phyloP scores from a whole-genome alignment of 2,888 invertebrate genomes.

The Dynastes hyllus region DNA sequence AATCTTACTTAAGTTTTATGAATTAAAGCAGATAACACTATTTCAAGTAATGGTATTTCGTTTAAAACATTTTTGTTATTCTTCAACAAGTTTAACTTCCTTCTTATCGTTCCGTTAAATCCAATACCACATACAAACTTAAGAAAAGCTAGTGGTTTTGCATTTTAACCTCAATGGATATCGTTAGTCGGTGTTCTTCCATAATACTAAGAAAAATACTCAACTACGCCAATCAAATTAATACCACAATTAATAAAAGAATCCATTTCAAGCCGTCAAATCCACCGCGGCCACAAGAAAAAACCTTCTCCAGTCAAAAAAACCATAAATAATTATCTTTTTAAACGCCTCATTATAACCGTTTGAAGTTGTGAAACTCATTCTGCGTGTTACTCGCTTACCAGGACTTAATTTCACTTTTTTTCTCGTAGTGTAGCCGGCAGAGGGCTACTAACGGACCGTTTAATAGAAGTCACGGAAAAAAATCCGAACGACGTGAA shows the following conservation, averaged over 20 bases:
- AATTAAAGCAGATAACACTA: no score
- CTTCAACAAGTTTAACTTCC: no score
- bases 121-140: no score
- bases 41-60: no score
- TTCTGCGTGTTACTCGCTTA: conserved; percentile 4
- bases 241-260: neutral
- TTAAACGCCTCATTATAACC: conserved; percentile 27
- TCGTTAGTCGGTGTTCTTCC: no score
- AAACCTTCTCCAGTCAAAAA: neutral
- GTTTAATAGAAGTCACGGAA: conserved; percentile 37
- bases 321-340: conserved; percentile 38
- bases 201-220: neutral
- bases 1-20: no score
- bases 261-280: conserved; percentile 3
- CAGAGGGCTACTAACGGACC: conserved; percentile 24
- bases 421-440: neutral
- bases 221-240: conserved; percentile 14
- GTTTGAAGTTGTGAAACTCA: conserved; percentile 38
- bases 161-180: no score
- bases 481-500: conserved; percentile 1
- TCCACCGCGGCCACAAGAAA: neutral
- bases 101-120: no score
- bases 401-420: conserved; percentile 38
- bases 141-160: no score
- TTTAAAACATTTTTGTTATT: no score